Evolutionary conservation across 2,113 vertebrate genomes (phyloP).

Genomic region (Helogale parvula): DNA sequence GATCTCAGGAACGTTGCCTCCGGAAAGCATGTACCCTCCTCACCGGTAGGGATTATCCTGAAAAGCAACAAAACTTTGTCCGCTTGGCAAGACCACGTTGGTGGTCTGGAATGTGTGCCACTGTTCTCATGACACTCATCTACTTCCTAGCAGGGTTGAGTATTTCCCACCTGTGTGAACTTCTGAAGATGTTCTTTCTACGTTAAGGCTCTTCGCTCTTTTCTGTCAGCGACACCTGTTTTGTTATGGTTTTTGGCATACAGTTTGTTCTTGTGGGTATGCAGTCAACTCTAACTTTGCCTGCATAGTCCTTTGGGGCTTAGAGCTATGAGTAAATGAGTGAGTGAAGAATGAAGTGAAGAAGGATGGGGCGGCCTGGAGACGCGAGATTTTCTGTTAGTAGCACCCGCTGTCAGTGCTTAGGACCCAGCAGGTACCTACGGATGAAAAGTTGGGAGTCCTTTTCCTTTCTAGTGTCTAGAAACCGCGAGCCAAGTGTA

Average conservation of each 20-base stretch:
- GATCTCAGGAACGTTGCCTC: background rate
- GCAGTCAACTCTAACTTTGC: background rate
- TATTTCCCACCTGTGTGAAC: background rate
- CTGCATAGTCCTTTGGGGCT: background rate
- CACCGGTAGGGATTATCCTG: background rate
- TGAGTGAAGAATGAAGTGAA: background rate
- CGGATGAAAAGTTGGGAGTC: no score
- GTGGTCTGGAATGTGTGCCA: background rate
- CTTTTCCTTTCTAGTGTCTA: background rate
- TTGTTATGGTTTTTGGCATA: background rate
- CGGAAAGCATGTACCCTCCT: no score
- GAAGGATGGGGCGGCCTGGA: background rate
- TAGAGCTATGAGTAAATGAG: background rate
- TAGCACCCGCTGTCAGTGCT: accelerated
- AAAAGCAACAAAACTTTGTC: background rate
- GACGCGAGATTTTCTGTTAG: accelerated
- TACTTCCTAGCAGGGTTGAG: background rate
- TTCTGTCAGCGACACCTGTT: accelerated
- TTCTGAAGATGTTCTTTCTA: background rate
- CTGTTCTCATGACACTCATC: background rate
- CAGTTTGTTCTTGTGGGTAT: background rate
- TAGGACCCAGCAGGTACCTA: accelerated
- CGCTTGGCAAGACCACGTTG: background rate
- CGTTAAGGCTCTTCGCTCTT: accelerated
- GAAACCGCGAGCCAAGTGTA: background rate